Conservation (phyloP, 2,113 vertebrate species). For the Thamnophis sirtalis region DNA sequence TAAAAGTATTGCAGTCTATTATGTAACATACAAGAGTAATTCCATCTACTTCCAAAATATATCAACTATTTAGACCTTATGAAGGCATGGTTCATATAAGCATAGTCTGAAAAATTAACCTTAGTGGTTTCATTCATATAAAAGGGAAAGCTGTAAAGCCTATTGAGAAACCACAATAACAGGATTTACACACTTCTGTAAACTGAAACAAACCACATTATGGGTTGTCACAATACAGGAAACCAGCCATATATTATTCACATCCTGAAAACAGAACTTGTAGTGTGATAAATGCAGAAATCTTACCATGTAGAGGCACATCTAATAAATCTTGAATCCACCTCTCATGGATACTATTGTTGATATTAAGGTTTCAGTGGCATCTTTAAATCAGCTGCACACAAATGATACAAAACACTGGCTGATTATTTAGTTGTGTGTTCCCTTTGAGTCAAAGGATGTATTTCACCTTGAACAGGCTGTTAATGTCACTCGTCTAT, state of each 20-base stretch:
- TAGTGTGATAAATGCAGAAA: not conserved
- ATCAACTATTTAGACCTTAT: not conserved
- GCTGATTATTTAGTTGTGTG: not conserved
- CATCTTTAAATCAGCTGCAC: not conserved
- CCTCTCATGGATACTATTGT: not conserved
- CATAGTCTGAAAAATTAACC: not conserved
- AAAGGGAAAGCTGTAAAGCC: not conserved
- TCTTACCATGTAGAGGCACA: not conserved
- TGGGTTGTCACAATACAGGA: not conserved
- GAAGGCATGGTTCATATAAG: not conserved
- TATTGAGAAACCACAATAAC: not conserved
- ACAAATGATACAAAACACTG: not conserved
- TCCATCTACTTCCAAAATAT: not conserved
- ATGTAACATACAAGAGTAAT: not conserved
- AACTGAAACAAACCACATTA: not conserved
- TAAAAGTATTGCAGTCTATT: not conserved
- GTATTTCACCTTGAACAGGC: not conserved
- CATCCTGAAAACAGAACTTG: not conserved
- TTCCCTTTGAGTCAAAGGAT: not conserved
- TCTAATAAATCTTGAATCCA: not conserved
- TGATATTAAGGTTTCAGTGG: not conserved
- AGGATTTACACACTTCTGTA: not conserved
- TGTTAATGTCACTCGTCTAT: not conserved
- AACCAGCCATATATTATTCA: not conserved
- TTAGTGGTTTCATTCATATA: not conserved